Evolutionary conservation across 2,113 vertebrate genomes (phyloP), one percentile per base, ranked within the genome.

Genomic region (Agapornis roseicollis): DNA sequence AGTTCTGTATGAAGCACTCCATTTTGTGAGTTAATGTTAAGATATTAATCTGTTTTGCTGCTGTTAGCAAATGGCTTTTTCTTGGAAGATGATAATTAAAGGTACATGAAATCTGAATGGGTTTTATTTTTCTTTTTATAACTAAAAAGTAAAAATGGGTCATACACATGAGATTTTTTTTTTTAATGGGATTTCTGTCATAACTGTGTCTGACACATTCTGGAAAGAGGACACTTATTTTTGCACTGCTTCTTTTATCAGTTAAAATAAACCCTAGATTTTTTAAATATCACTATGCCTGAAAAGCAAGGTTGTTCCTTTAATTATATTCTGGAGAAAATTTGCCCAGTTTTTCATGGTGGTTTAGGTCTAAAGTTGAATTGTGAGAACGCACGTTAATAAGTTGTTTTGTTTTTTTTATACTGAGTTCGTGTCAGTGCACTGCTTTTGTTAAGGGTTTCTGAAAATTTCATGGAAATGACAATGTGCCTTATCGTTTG

Each of bases 191-290:
- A 50, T 92, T 92, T 96, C 80, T 93, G 39, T 89, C 42, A 50
- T 71, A 89, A 50, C 61, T 76, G 4, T 71, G 39, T 88, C 80
- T 89, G 66, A 72, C 58, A 66, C 11, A 0, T 88, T 93, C 46
- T 80, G 52, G 41, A 93, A 95, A 77, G 89, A 76, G 79, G 74
- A 28, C 70, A 91, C 35, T 95, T 95, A 80, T 69, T 96, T 96
- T 91, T 88, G 56, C 37, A 53, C 33, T 84, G 20, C 55, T 55
- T 94, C 80, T 91, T 94, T 56, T 50, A 80, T 89, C 56, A 41
- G 58, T 92, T 65, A 87, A 90, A 96, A 61, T 61, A 72, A 95
- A 46, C 10, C 6, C 18, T 87, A 27, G 12, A 13, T 89, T 89
- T 89, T 60, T 1, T 20, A 88, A 84, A 56, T 85, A 37, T 94